Evolutionary conservation across 2,888 invertebrate genomes (phyloP), one percentile per base, ranked within the genome.

Genomic region (Sinohyriopsis cumingii): DNA sequence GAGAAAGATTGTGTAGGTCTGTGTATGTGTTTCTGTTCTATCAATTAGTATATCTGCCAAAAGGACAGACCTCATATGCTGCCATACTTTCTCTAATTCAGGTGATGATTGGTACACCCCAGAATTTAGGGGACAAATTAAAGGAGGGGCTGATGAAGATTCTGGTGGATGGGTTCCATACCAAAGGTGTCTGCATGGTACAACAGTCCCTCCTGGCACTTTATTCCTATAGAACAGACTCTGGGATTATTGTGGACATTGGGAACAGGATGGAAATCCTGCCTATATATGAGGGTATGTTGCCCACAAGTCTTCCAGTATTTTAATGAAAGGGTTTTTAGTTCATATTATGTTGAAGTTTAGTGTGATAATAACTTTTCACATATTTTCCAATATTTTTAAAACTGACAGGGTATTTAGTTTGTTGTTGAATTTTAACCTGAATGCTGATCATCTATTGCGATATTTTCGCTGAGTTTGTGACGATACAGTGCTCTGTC

Each of bases 201-300:
- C 91, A 91, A 73, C 93, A 93, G 85, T 90, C 92, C 12, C 89
- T 92, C 20, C 87, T 92, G 62, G 90, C 92, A 25, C 90, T 93
- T 45, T 92, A 92, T 87, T 91, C 92, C 3, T 93, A 93, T 86
- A 92, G 91, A 71, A 90, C 92, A 33, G 92, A 91, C 5, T 92
- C 92, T 15, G 93, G 93, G 25, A 91, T 93, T 64, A 91, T 93
- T 54, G 92, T 92, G 24, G 93, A 93, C 82, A 90, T 93, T 65
- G 93, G 93, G 45, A 92, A 93, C 75, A 85, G 92, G 71, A 88
- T 92, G 68, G 92, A 92, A 77, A 91, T 92, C 56, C 88, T 92
- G 56, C 92, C 92, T 28, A 91, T 93, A 57, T 91, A 91, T 80
- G 92, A 92, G 84, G 92, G 92, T 92, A 77, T 75, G 89, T 75